phyloP scores from a whole-genome alignment of 30 jellyfish, hydroid and myxozoan genomes.

The Turritopsis dohrnii region DNA sequence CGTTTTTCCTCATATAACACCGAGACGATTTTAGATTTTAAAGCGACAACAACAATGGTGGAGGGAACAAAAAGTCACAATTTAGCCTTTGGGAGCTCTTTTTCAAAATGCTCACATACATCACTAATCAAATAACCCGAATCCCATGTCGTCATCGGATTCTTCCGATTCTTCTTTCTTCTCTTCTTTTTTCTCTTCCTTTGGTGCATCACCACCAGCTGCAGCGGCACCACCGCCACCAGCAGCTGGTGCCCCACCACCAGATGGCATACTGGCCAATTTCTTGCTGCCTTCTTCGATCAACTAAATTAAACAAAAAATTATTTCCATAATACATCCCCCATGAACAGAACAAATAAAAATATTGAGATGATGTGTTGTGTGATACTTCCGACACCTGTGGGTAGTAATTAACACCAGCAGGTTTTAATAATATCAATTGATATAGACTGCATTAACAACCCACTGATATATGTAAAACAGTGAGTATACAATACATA shows the following conservation, averaged over 20 bases:
- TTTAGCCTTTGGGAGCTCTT: not conserved
- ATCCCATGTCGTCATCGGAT: constrained; percentile 89
- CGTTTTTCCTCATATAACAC: too few species aligned
- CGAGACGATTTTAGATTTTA: too few species aligned
- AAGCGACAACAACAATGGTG: too few species aligned
- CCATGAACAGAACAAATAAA: too few species aligned
- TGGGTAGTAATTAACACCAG: not conserved
- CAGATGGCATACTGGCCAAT: constrained; percentile 98
- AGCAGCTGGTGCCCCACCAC: constrained; percentile 72
- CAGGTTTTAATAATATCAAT: not conserved
- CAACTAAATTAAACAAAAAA: constrained; percentile 38
- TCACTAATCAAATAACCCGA: constrained; percentile 79
- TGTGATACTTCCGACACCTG: not conserved
- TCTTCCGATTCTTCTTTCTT: constrained; percentile 69
- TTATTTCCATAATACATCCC: not conserved
- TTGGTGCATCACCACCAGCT: constrained; percentile 63
- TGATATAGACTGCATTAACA: not conserved
- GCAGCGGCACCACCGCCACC: constrained; percentile 73
- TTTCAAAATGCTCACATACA: not conserved
- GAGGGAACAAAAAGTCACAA: not conserved
- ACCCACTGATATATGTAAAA: not conserved
- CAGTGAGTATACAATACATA: not conserved
- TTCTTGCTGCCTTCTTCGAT: constrained; percentile 76
- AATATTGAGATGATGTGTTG: too few species aligned
- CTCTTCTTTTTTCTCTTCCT: constrained; percentile 60